Percentiles rank a stretch among this genome's conserved stretches.
Conservation (phyloP, 2,113 vertebrate species). For the Zingel zingel region DNA sequence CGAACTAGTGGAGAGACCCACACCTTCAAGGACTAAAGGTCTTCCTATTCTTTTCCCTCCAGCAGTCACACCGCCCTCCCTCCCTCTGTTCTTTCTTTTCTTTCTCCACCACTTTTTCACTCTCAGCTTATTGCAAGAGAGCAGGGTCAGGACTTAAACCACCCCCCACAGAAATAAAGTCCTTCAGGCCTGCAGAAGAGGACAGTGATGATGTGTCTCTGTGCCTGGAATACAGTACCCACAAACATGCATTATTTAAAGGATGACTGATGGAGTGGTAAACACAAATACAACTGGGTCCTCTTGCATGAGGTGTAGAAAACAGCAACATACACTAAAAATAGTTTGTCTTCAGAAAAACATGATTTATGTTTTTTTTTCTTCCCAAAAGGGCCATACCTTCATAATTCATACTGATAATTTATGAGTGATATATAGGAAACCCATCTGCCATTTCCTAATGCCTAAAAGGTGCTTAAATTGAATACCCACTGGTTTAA, state of each 20-base stretch:
- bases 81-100: constrained; percentile 43
- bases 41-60: constrained; percentile 42
- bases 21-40: constrained; percentile 74
- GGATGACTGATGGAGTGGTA: neutral
- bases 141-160: constrained; percentile 58
- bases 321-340: neutral
- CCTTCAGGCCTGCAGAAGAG: constrained; percentile 43
- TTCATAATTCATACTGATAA: neutral
- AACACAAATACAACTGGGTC: neutral
- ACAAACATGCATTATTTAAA: neutral
- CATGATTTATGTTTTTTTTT: neutral
- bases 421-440: neutral
- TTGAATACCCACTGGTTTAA: neutral
- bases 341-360: neutral
- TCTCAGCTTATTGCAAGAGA: constrained; percentile 49
- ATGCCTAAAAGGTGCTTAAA: neutral
- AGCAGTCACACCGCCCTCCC: constrained; percentile 20
- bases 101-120: constrained; percentile 41
- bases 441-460: neutral
- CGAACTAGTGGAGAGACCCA: constrained; percentile 43
- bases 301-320: neutral
- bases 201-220: constrained; percentile 19
- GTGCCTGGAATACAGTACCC: neutral
- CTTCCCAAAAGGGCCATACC: neutral
- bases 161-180: constrained; percentile 37